Percentiles rank a stretch among this genome's conserved stretches.
phyloP scores from a whole-genome alignment of 2,113 vertebrate species.

The Mormoops blainvillei region DNA sequence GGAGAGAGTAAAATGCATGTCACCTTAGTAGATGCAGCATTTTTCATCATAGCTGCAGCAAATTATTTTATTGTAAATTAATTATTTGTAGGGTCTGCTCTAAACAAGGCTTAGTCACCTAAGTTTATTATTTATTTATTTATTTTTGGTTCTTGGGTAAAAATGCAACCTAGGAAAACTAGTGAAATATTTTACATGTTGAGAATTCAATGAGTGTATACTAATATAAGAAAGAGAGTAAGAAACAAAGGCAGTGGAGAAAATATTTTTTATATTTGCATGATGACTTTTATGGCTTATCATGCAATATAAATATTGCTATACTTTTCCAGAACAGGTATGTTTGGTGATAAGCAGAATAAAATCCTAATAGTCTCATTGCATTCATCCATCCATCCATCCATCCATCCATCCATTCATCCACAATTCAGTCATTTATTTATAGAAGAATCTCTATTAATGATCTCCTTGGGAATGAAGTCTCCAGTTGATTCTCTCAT shows the following conservation, averaged over 20 bases:
- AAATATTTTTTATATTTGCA: neutral
- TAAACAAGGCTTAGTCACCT: neutral
- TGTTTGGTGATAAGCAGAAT: neutral
- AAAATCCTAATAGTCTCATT: neutral
- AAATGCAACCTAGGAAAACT: neutral
- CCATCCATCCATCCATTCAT: neutral
- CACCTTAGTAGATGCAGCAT: neutral
- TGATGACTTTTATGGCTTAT: neutral
- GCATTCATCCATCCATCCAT: neutral
- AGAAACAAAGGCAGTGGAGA: neutral
- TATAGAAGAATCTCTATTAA: neutral
- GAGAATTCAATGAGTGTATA: neutral
- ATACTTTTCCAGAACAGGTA: neutral
- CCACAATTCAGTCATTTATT: neutral
- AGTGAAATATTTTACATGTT: neutral
- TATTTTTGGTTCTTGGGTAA: neutral
- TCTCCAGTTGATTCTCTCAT: neutral
- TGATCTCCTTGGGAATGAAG: neutral
- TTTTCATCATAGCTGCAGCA: neutral
- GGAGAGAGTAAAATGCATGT: neutral
- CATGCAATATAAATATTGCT: neutral
- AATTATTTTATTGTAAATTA: neutral
- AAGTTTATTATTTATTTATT: neutral
- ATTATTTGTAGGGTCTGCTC: neutral
- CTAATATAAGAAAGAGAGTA: neutral